Conservation (phyloP, 1,140 invertebrate species). For the Conus betulinus region DNA sequence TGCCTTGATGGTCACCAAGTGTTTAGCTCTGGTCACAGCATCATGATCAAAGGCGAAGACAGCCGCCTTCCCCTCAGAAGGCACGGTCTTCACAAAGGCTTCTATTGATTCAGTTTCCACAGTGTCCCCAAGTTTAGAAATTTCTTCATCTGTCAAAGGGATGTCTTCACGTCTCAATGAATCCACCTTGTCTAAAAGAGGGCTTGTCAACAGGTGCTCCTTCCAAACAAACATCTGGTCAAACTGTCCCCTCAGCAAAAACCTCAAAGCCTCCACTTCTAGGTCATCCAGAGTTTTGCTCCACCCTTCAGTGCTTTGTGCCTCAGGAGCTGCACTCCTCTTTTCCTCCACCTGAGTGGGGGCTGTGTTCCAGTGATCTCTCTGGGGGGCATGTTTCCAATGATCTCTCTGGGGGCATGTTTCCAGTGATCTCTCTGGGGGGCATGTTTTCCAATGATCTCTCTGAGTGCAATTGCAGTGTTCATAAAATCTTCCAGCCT, state of each 20-base stretch:
- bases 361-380: background rate
- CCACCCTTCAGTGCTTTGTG: background rate
- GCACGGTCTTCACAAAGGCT: background rate
- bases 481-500: background rate
- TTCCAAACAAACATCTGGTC: background rate
- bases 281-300: background rate
- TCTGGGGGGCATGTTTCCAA: background rate
- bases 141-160: background rate
- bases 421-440: background rate
- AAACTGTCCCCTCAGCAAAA: background rate
- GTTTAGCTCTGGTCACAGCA: conserved; percentile 14
- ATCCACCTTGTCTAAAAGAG: background rate
- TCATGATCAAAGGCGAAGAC: conserved; percentile 19
- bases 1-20: background rate
- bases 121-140: background rate
- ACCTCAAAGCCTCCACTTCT: background rate
- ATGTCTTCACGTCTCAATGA: conserved; percentile 11
- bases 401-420: too few species aligned
- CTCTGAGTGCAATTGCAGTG: background rate
- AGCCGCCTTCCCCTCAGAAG: background rate
- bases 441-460: too few species aligned
- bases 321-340: too few species aligned
- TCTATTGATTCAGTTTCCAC: background rate
- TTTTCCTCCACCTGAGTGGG: too few species aligned
- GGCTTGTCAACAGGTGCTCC: background rate